These are phyloP conservation scores for Dendrophyllia cribrosa DNA, from an alignment of 64 coral and sea anemone species.

Conservation along the genomic window DNA sequence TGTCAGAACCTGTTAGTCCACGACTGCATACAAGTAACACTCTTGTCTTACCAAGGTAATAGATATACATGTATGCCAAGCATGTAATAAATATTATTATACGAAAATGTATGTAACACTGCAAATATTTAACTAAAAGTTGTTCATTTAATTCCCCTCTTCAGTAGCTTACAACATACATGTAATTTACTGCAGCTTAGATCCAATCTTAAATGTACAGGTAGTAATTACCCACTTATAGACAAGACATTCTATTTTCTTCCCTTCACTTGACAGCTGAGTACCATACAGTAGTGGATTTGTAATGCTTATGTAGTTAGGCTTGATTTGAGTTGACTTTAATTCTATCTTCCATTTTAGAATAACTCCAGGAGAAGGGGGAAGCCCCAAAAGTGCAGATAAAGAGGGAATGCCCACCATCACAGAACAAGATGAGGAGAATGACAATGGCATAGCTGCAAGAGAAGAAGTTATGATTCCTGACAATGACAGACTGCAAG, in stretches of 20 bases:
- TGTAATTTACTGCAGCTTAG: too few relatives aligned
- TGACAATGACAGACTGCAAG: conserved; percentile 15
- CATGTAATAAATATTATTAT: too few relatives aligned
- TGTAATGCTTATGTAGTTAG: too few relatives aligned
- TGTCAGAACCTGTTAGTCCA: conserved; percentile 88
- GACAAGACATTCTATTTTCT: too few relatives aligned
- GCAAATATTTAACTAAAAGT: too few relatives aligned
- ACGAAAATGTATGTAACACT: too few relatives aligned
- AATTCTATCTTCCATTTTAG: not conserved
- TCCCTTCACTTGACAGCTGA: too few relatives aligned
- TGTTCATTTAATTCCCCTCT: too few relatives aligned
- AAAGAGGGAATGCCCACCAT: conserved; percentile 79
- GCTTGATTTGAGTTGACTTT: not conserved
- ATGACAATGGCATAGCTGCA: not conserved
- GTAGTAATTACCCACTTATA: too few relatives aligned
- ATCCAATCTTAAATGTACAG: too few relatives aligned
- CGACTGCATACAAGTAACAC: conserved; percentile 93
- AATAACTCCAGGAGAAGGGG: conserved; percentile 70
- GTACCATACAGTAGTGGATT: too few relatives aligned
- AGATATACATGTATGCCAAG: not conserved
- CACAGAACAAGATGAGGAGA: conserved; percentile 61
- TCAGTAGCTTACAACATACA: too few relatives aligned
- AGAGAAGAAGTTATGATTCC: not conserved
- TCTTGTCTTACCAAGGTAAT: conserved; percentile 89
- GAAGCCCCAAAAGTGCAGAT: conserved; percentile 39